Evolutionary conservation across 2,113 vertebrate species (phyloP).

Genomic region (Falco punctatus): DNA sequence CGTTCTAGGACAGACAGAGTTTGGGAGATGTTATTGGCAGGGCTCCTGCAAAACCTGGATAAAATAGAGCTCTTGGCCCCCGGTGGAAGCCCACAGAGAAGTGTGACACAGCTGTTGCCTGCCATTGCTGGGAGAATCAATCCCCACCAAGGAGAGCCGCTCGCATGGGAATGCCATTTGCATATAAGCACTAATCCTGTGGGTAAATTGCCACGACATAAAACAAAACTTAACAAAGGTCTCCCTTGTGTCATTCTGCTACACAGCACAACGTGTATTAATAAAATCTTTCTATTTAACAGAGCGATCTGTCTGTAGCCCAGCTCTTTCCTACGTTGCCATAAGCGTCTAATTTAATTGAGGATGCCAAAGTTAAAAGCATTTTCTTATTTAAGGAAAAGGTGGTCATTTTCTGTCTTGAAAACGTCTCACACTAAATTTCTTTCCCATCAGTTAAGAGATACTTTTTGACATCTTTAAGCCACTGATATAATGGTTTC

Average conservation of each 20-base stretch:
- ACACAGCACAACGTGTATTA: background rate
- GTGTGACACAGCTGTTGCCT: background rate
- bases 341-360: background rate
- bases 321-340: background rate
- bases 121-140: background rate
- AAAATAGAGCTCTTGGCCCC: background rate
- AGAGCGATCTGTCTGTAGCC: background rate
- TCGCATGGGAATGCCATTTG: background rate
- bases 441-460: slow-evolving; percentile 2
- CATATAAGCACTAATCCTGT: background rate
- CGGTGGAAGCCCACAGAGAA: background rate
- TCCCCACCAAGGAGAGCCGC: background rate
- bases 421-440: slow-evolving; percentile 1
- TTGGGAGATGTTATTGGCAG: background rate
- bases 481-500: background rate
- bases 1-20: background rate
- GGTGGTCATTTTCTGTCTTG: background rate
- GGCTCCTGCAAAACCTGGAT: background rate
- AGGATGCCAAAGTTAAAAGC: background rate
- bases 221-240: slow-evolving; percentile 10
- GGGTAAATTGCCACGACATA: background rate
- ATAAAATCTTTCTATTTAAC: background rate
- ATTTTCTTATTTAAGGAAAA: background rate
- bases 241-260: background rate
- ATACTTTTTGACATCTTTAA: slow-evolving; percentile 34